phyloP scores from a whole-genome alignment of 2,888 invertebrate genomes.

The Melipona beecheii region DNA sequence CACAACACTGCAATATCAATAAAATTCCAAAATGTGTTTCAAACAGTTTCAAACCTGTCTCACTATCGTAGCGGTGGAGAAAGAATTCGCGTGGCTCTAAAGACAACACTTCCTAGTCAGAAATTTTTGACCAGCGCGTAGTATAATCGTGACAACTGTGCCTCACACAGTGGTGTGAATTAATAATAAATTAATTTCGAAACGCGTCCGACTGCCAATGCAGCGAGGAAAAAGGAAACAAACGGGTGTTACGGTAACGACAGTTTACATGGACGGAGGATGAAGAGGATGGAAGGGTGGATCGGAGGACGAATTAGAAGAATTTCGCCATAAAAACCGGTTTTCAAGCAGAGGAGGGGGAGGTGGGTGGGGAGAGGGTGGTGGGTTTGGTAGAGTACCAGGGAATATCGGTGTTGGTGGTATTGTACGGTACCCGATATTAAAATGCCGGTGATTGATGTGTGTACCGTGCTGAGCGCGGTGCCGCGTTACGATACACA shows the following conservation, averaged over 20 bases:
- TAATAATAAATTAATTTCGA: too few relatives aligned
- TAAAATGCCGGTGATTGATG: constrained; percentile 84
- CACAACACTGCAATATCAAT: too few relatives aligned
- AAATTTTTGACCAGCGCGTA: too few relatives aligned
- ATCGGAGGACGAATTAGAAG: constrained; percentile 78
- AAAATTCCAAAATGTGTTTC: too few relatives aligned
- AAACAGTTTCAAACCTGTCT: too few relatives aligned
- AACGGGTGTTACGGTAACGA: neutral
- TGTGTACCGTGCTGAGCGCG: constrained; percentile 82
- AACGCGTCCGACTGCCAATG: neutral
- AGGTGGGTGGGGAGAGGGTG: constrained; percentile 10
- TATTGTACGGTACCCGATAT: constrained; percentile 83
- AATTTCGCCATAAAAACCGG: constrained; percentile 79
- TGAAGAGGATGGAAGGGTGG: constrained; percentile 10
- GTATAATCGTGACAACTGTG: too few relatives aligned
- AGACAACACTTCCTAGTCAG: too few relatives aligned
- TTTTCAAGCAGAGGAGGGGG: constrained; percentile 46
- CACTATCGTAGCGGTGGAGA: too few relatives aligned
- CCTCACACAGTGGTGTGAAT: too few relatives aligned
- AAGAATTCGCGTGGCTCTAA: too few relatives aligned
- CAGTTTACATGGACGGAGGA: constrained; percentile 13
- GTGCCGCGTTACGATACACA: constrained; percentile 65
- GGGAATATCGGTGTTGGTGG: constrained; percentile 76
- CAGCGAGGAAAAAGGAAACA: neutral
- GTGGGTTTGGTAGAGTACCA: constrained; percentile 57